Evolutionary conservation across 2,888 invertebrate genomes (phyloP).

Genomic region (Polietes domitor): DNA sequence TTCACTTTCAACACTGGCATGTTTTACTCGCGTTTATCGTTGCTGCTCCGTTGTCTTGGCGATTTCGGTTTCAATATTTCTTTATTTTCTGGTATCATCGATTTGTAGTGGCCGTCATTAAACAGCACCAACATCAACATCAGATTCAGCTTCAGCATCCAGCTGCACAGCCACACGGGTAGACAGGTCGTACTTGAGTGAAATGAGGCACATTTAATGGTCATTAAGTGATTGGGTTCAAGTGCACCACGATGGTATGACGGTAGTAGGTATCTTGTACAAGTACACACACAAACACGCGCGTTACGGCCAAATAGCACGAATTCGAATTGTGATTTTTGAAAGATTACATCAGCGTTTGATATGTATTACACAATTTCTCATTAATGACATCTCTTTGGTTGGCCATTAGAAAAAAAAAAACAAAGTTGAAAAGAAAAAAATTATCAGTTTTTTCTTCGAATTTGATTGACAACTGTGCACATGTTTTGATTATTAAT

Average conservation of each 20-base stretch:
- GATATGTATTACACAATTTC: neutral
- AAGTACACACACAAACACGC: neutral
- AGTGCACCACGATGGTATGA: conserved; percentile 2
- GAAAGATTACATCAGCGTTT: neutral
- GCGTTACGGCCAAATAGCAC: neutral
- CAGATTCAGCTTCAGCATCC: neutral
- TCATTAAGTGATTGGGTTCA: conserved; percentile 11
- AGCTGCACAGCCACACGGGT: neutral
- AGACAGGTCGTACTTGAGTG: conserved; percentile 9
- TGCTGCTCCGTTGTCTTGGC: neutral
- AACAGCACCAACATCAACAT: neutral
- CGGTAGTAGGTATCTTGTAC: too few species aligned
- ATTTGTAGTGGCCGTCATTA: conserved; percentile 1
- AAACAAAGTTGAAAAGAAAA: neutral
- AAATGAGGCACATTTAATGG: conserved; percentile 24
- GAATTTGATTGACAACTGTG: neutral
- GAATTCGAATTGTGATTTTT: neutral
- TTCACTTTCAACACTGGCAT: conserved; percentile 33
- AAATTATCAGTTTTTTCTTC: neutral
- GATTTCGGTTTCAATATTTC: neutral
- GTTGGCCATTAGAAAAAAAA: neutral
- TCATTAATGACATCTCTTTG: neutral
- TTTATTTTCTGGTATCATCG: conserved; percentile 3
- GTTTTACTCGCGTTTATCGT: neutral
- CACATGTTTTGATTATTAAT: neutral